Percentiles rank a stretch among this genome's conserved stretches.
Evolutionary conservation across 2,113 vertebrate genomes (phyloP).

Genomic region (Drymodes brunneopygia): DNA sequence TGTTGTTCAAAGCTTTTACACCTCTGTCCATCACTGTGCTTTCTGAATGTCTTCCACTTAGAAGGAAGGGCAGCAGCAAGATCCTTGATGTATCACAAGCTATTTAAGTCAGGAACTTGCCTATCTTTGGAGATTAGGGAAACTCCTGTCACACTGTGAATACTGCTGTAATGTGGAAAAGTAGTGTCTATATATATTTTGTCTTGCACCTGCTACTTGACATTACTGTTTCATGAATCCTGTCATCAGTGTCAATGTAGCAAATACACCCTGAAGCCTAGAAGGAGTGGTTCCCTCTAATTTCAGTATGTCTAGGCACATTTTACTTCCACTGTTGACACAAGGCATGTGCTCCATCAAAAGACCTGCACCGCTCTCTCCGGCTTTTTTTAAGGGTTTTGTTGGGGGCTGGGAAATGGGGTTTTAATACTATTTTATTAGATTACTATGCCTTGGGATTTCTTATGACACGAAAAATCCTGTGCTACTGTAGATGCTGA

Average conservation of each 20-base stretch:
- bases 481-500: neutral
- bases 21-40: fast-evolving
- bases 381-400: neutral
- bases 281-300: neutral
- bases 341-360: neutral
- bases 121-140: neutral
- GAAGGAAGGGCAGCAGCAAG: neutral
- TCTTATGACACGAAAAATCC: neutral
- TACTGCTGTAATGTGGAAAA: neutral
- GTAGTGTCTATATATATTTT: neutral
- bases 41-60: neutral
- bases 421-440: neutral
- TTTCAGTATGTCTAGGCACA: neutral
- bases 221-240: neutral
- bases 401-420: fast-evolving
- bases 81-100: neutral
- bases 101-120: neutral
- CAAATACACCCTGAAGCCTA: neutral
- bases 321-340: neutral
- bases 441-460: neutral
- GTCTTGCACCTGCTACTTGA: neutral
- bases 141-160: neutral
- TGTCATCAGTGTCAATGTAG: neutral
- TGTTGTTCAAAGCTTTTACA: neutral
- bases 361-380: neutral